Conservation (phyloP, 2,888 invertebrate species). For the Coelopa pilipes region DNA sequence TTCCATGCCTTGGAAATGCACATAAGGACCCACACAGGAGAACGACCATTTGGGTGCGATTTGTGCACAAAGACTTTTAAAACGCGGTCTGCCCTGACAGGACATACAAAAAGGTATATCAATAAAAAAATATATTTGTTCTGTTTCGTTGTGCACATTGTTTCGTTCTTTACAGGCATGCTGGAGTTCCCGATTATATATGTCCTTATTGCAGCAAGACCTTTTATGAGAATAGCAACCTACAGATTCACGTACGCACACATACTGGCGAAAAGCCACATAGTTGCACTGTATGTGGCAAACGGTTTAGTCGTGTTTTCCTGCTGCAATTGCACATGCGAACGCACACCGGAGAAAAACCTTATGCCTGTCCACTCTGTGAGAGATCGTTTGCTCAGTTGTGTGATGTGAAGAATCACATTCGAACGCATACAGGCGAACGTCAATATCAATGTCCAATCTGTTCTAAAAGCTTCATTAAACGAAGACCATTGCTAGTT, state of each 20-base stretch:
- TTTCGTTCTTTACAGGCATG: conserved; percentile 44
- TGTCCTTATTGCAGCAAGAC: conserved; percentile 50
- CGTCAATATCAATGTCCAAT: conserved; percentile 53
- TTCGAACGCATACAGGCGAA: conserved; percentile 60
- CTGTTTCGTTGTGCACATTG: neutral
- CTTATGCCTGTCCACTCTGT: conserved; percentile 59
- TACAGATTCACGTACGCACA: conserved; percentile 49
- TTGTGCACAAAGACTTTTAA: conserved; percentile 60
- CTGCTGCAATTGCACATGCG: conserved; percentile 66
- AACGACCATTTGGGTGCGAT: conserved; percentile 59
- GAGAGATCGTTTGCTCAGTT: conserved; percentile 59
- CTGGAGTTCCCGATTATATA: conserved; percentile 47
- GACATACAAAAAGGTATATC: conserved; percentile 55
- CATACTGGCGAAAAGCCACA: conserved; percentile 62
- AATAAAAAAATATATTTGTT: neutral
- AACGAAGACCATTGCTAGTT: conserved; percentile 40
- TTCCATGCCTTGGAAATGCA: conserved; percentile 55
- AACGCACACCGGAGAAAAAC: conserved; percentile 60
- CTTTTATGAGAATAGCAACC: conserved; percentile 53
- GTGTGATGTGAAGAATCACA: conserved; percentile 67
- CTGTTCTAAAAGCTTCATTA: conserved; percentile 58
- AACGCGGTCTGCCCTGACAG: conserved; percentile 56
- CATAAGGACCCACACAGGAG: conserved; percentile 58
- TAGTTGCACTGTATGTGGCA: conserved; percentile 55
- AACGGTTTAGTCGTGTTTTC: conserved; percentile 61